Conservation (phyloP, 2,797 vertebrate species). For the Carapus acus region DNA sequence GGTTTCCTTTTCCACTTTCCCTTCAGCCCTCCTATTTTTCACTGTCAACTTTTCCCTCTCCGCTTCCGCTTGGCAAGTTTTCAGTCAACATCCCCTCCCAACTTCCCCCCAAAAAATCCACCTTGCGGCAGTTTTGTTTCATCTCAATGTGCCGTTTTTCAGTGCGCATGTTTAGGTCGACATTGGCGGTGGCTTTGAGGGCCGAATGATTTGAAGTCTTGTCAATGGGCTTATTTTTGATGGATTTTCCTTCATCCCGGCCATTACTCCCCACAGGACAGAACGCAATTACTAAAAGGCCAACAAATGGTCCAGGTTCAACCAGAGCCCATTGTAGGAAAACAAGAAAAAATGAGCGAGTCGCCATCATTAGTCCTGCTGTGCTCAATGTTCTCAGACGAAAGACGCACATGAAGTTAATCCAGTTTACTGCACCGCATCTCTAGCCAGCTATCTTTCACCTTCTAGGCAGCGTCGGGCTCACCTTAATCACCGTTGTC, state of each 20-base stretch:
- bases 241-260: constrained; percentile 41
- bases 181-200: constrained; percentile 12
- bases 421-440: constrained; percentile 43
- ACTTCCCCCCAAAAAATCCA: constrained; percentile 18
- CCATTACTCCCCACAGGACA: constrained; percentile 18
- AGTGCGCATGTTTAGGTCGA: constrained; percentile 1
- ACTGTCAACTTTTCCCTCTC: constrained; percentile 22
- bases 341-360: constrained; percentile 36
- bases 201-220: constrained; percentile 26
- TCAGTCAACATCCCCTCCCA: constrained; percentile 19
- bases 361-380: constrained; percentile 35
- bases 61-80: constrained; percentile 32
- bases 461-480: constrained; percentile 52
- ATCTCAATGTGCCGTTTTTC: no score
- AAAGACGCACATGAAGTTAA: constrained; percentile 36
- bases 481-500: constrained; percentile 49
- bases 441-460: constrained; percentile 55
- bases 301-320: constrained; percentile 38
- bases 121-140: constrained; percentile 13
- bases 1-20: constrained; percentile 25
- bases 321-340: constrained; percentile 33
- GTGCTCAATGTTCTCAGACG: constrained; percentile 33
- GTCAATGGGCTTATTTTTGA: constrained; percentile 35
- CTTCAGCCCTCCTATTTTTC: constrained; percentile 26
- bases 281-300: constrained; percentile 26